phyloP scores from a whole-genome alignment of 1,140 invertebrate species.

The Caligus rogercresseyi region DNA sequence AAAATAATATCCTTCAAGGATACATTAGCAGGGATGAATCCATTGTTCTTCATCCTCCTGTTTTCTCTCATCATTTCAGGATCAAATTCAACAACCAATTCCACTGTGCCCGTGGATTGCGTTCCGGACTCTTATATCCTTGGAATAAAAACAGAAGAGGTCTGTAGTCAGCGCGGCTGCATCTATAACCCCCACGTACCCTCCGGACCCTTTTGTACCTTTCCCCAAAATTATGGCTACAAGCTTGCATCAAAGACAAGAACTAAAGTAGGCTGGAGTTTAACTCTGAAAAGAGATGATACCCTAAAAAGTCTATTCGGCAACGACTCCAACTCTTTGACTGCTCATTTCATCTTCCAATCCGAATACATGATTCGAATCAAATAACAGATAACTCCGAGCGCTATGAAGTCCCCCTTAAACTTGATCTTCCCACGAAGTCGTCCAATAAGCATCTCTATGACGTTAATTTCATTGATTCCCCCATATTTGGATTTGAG shows the following conservation, averaged over 20 bases:
- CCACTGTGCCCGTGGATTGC: background rate
- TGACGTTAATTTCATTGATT: conserved; percentile 20
- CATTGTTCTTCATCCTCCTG: too few species aligned
- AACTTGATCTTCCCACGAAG: background rate
- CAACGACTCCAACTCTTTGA: background rate
- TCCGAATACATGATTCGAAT: background rate
- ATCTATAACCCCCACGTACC: background rate
- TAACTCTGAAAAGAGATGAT: background rate
- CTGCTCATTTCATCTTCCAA: background rate
- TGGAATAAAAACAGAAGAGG: background rate
- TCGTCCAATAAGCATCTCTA: background rate
- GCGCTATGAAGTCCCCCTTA: background rate
- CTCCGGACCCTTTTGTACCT: background rate
- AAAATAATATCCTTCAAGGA: too few species aligned
- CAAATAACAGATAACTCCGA: background rate
- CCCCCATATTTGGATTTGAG: conserved; percentile 29
- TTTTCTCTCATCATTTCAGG: too few species aligned
- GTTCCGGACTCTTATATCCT: background rate
- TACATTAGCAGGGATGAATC: too few species aligned
- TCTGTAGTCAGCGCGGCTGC: background rate
- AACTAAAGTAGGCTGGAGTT: background rate
- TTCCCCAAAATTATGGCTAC: background rate
- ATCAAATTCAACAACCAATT: too few species aligned
- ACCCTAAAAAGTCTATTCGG: background rate
- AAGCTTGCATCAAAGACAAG: background rate